phyloP scores from a whole-genome alignment of 2,797 vertebrate genomes.

The Sardinella longiceps region DNA sequence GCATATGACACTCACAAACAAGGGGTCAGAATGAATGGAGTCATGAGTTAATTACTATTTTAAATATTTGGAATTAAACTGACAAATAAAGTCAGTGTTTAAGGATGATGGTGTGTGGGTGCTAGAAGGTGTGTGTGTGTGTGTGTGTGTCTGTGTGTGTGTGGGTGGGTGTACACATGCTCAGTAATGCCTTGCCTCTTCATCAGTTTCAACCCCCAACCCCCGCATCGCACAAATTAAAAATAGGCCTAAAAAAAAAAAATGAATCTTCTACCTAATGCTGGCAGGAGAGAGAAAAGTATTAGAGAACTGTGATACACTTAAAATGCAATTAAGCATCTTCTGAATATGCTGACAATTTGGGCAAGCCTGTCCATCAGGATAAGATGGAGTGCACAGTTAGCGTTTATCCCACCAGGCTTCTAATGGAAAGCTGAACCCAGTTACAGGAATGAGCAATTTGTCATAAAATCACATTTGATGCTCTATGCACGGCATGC shows the following conservation, averaged over 20 bases:
- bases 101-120: not conserved
- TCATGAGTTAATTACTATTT: too few species aligned
- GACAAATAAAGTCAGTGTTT: not conserved
- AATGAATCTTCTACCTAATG: slow-evolving; percentile 58
- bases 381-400: not conserved
- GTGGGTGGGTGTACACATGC: slow-evolving; percentile 19
- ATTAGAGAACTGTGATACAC: slow-evolving; percentile 52
- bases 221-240: slow-evolving; percentile 49
- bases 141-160: not conserved
- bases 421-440: not conserved
- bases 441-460: not conserved
- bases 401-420: not conserved
- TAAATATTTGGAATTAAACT: too few species aligned
- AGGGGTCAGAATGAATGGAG: too few species aligned
- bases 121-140: not conserved
- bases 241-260: slow-evolving; percentile 59
- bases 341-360: slow-evolving; percentile 27
- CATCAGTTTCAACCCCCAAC: slow-evolving; percentile 30
- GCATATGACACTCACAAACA: too few species aligned
- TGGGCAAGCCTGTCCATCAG: slow-evolving; percentile 11
- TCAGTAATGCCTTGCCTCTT: not conserved
- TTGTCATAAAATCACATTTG: slow-evolving; percentile 8
- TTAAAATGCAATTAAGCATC: slow-evolving; percentile 55
- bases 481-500: not conserved
- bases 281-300: slow-evolving; percentile 49